Conservation (phyloP, 2,797 vertebrate genomes). For the Mormyrops attenuatus region DNA sequence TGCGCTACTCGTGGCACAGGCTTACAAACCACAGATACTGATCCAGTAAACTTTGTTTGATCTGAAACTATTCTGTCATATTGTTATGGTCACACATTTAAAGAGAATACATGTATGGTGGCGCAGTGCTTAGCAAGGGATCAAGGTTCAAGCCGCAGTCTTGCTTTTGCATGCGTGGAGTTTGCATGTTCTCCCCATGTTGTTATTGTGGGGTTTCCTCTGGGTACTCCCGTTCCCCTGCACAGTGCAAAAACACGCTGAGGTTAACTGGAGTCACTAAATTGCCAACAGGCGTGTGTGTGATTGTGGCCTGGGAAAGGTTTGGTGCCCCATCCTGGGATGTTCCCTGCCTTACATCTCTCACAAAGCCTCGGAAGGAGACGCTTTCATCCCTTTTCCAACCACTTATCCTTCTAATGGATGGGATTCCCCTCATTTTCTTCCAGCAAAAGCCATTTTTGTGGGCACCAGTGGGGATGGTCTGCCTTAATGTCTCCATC, state of each 20-base stretch:
- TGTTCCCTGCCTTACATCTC: not conserved
- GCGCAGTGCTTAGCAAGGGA: not conserved
- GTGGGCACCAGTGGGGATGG: not conserved
- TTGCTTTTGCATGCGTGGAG: not conserved
- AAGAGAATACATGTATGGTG: not conserved
- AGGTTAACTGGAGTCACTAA: not conserved
- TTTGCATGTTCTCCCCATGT: not conserved
- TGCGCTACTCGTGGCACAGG: not conserved
- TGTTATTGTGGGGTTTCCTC: too few relatives aligned
- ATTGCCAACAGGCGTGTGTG: not conserved
- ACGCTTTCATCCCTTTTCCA: not conserved
- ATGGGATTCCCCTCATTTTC: not conserved
- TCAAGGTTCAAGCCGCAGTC: not conserved
- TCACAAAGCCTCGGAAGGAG: not conserved
- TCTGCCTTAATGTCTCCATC: not conserved
- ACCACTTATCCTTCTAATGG: not conserved
- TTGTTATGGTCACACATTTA: not conserved
- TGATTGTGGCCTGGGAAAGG: not conserved
- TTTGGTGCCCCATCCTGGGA: not conserved
- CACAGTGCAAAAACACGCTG: not conserved
- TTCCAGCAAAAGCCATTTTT: not conserved
- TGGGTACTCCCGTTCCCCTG: too few relatives aligned
- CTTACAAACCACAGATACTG: not conserved
- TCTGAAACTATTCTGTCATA: not conserved
- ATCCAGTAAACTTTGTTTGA: not conserved